A percentile compares a stretch with the other conserved stretches of the same genome.
Conservation (phyloP, 1,140 invertebrate genomes). For the Bombus breviceps region DNA sequence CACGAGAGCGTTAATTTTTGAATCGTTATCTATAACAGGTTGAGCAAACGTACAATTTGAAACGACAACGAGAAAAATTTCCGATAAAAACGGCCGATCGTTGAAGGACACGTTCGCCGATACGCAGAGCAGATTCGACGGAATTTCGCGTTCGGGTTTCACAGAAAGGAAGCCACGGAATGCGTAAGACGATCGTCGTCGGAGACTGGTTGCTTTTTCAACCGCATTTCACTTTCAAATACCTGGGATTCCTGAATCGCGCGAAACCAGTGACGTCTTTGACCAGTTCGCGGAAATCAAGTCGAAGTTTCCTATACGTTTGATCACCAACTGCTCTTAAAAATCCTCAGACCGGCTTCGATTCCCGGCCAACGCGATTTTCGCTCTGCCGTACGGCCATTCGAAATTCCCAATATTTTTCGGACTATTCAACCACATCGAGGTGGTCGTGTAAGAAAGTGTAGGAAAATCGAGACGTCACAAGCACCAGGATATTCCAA, state of each 20-base stretch:
- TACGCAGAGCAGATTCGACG: not conserved
- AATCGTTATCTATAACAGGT: not conserved
- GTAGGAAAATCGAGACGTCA: not conserved
- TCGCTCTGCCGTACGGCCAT: no score
- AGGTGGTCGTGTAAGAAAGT: not conserved
- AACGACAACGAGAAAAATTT: not conserved
- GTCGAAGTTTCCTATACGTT: not conserved
- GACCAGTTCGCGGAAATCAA: not conserved
- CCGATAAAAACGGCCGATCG: not conserved
- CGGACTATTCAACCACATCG: no score
- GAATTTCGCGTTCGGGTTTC: not conserved
- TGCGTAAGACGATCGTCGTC: slow-evolving; percentile 4
- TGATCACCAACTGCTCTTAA: not conserved
- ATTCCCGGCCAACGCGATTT: no score
- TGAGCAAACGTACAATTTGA: no score
- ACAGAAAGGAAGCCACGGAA: not conserved
- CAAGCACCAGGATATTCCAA: not conserved
- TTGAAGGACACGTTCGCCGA: no score
- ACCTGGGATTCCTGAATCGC: slow-evolving; percentile 24
- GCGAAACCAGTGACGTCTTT: slow-evolving; percentile 16
- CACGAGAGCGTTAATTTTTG: not conserved
- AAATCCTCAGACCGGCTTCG: not conserved
- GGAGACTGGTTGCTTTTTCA: slow-evolving; percentile 4
- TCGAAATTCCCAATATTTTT: not conserved
- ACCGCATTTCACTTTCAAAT: slow-evolving; percentile 36